Evolutionary conservation across 2,888 invertebrate genomes (phyloP).

Genomic region (Noctuana brunneofusca): DNA sequence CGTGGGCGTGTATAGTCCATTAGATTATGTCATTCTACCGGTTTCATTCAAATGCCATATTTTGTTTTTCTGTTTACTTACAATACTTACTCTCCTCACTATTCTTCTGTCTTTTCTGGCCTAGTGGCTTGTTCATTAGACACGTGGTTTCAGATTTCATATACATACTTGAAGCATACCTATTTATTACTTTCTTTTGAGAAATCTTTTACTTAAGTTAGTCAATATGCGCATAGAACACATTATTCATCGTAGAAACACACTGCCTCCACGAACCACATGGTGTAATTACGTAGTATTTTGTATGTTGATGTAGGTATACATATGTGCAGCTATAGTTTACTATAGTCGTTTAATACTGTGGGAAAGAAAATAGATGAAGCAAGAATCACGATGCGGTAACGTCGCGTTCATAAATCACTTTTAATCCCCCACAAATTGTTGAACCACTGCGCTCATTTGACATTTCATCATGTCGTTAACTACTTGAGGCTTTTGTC

Average conservation of each 20-base stretch:
- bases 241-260: background rate
- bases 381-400: slow-evolving; percentile 15
- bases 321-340: background rate
- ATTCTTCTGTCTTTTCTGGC: background rate
- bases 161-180: background rate
- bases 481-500: slow-evolving; percentile 10
- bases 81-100: slow-evolving; percentile 12
- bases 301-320: background rate
- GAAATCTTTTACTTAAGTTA: background rate
- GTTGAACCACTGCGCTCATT: slow-evolving; percentile 24
- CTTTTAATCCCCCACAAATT: slow-evolving; percentile 32
- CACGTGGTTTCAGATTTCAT: background rate
- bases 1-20: slow-evolving; percentile 47
- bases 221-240: background rate
- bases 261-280: background rate
- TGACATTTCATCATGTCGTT: slow-evolving; percentile 31
- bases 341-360: background rate
- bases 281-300: background rate
- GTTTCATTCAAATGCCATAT: slow-evolving; percentile 44
- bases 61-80: slow-evolving; percentile 37
- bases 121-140: background rate
- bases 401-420: slow-evolving; percentile 22
- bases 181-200: background rate
- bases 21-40: slow-evolving; percentile 49
- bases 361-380: slow-evolving; percentile 30